Evolutionary conservation across 2,797 vertebrate genomes (phyloP).

Genomic region (Notoglanidium macrostoma): DNA sequence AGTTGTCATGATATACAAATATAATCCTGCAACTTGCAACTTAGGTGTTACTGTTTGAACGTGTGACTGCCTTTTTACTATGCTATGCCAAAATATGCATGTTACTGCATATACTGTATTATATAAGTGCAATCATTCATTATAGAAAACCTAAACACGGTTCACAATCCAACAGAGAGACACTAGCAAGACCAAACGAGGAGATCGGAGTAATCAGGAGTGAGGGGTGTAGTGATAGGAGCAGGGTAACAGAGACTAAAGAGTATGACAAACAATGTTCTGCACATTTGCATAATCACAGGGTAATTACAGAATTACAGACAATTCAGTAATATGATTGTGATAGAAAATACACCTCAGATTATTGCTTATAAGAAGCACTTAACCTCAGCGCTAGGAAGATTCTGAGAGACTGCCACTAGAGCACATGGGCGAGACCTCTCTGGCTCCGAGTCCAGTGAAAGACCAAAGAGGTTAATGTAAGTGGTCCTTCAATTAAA

Average conservation of each 20-base stretch:
- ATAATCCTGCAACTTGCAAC: neutral
- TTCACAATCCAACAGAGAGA: neutral
- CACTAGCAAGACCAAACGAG: neutral
- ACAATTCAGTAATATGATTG: neutral
- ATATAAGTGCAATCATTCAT: conserved; percentile 5
- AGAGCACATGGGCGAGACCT: conserved; percentile 54
- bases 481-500: conserved; percentile 76
- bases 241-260: neutral
- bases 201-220: neutral
- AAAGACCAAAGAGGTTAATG: conserved; percentile 67
- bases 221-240: neutral
- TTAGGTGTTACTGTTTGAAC: conserved; percentile 9
- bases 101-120: conserved; percentile 12
- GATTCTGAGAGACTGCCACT: conserved; percentile 21
- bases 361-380: neutral
- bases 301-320: neutral
- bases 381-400: conserved; percentile 13
- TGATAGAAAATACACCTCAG: neutral
- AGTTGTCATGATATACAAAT: conserved; percentile 7
- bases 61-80: conserved; percentile 20
- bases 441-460: conserved; percentile 58
- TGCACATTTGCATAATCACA: neutral
- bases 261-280: neutral
- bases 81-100: conserved; percentile 40
- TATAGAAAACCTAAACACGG: neutral